phyloP scores from a whole-genome alignment of 2,113 vertebrate species.

The Trichomycterus rosablanca region DNA sequence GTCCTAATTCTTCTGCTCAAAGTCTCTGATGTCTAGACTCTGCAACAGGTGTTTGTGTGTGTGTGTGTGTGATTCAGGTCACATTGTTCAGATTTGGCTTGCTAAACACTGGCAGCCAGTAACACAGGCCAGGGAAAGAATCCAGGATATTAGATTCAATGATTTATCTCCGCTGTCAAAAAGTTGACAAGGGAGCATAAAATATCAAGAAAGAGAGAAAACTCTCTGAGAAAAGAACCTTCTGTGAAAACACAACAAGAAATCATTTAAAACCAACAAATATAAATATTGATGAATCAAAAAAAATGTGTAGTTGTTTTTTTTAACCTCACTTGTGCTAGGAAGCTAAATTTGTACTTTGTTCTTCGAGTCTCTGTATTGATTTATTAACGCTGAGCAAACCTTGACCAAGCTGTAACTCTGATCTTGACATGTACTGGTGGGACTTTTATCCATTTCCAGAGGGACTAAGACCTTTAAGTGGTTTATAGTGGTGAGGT shows the following conservation, averaged over 20 bases:
- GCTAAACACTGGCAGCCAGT: slow-evolving; percentile 71
- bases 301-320: no score
- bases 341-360: neutral
- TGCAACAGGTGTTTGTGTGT: slow-evolving; percentile 60
- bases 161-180: slow-evolving; percentile 70
- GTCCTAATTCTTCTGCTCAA: neutral
- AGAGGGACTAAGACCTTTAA: slow-evolving; percentile 12
- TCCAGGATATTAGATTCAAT: slow-evolving; percentile 61
- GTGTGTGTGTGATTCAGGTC: slow-evolving; percentile 46
- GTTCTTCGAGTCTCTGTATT: slow-evolving; percentile 8
- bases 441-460: slow-evolving; percentile 5
- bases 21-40: slow-evolving; percentile 55
- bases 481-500: slow-evolving; percentile 14
- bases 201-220: slow-evolving; percentile 57
- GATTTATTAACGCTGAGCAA: slow-evolving; percentile 3
- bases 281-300: no score
- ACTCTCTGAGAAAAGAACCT: slow-evolving; percentile 55
- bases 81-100: slow-evolving; percentile 68
- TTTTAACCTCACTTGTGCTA: neutral
- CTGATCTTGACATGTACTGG: slow-evolving; percentile 10
- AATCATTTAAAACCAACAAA: no score
- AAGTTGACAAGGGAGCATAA: slow-evolving; percentile 57
- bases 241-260: slow-evolving; percentile 25
- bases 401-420: slow-evolving; percentile 2
- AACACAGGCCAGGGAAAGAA: slow-evolving; percentile 60